Evolutionary conservation across 2,797 vertebrate genomes (phyloP), one percentile per base, ranked within the genome.

Genomic region (Pseudomugil gertrudae): DNA sequence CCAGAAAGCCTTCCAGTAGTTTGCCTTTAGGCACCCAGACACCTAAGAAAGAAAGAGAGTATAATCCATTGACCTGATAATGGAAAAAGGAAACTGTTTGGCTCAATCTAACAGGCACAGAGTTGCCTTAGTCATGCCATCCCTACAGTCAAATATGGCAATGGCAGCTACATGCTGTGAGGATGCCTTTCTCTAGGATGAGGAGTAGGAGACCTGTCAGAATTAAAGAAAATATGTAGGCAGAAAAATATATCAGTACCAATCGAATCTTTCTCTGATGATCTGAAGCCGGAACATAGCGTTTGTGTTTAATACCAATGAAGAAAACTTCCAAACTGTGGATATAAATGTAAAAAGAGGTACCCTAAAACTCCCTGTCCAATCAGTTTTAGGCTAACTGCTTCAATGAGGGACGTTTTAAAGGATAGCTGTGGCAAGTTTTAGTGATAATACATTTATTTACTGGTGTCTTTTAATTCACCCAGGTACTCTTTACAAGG

Each of bases 51-150:
- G 24, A 21, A 48, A 24, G 21, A 47, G 35, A 36, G 47, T 15
- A 51, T 15, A 27, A 51, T 51, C 48, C 24, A 27, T 51, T 51
- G 48, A 51, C 27, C 48, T 51, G 24, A 51, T 27, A 26, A 51
- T 24, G 8, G 5, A 50, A 51, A 27, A 14, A 51, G 27, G 24
- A 51, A 57, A 33, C 14, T 36, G 26, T 51, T 51, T 51, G 48
- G 21, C 24, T 24, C 48, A 24, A 51, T 24, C 21, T 26, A 17
- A 26, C 24, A 24, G 5, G 24, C 10, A 26, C 24, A 3, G 24
- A 15, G 24, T 51, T 51, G 27, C 24, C 48, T 51, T 51, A 51
- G 26, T 26, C 24, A 26, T 14, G 7, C 40, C 40, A n/a, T 43
- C 40, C 40, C 19, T 43, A 8, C 19, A 9, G 40, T 48, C 45